Conservation (phyloP, 2,113 vertebrate species). For the Cairina moschata region DNA sequence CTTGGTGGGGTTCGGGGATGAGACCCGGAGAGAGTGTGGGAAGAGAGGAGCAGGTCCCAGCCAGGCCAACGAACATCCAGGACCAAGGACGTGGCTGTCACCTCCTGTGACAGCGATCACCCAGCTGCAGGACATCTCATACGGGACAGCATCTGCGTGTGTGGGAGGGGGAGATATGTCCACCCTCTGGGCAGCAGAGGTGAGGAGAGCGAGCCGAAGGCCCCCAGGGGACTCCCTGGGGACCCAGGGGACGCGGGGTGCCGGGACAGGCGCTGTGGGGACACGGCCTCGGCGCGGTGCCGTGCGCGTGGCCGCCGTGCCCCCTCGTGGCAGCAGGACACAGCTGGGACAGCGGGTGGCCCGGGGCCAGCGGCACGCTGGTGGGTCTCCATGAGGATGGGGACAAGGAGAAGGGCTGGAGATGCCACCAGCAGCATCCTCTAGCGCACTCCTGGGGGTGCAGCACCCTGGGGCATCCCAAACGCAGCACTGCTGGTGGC, state of each 20-base stretch:
- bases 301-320: constrained; percentile 18
- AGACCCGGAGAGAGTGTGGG: background rate
- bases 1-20: background rate
- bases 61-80: background rate
- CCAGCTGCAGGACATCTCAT: background rate
- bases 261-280: background rate
- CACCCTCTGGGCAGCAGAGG: background rate
- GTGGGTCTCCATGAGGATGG: background rate
- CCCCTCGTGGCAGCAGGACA: constrained; percentile 60
- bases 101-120: background rate
- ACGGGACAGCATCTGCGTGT: background rate
- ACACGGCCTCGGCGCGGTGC: background rate
- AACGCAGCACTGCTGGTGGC: background rate
- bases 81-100: background rate
- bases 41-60: background rate
- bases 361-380: background rate
- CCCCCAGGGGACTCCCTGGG: accelerated
- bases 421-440: background rate
- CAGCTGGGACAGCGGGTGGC: background rate
- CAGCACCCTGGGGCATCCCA: background rate
- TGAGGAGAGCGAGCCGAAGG: background rate
- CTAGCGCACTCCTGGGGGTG: background rate
- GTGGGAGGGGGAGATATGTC: background rate
- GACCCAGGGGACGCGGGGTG: accelerated
- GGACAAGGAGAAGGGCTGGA: background rate